Evolutionary conservation across 2,113 vertebrate genomes (phyloP), one percentile per base, ranked within the genome.

Genomic region (Plecotus auritus): DNA sequence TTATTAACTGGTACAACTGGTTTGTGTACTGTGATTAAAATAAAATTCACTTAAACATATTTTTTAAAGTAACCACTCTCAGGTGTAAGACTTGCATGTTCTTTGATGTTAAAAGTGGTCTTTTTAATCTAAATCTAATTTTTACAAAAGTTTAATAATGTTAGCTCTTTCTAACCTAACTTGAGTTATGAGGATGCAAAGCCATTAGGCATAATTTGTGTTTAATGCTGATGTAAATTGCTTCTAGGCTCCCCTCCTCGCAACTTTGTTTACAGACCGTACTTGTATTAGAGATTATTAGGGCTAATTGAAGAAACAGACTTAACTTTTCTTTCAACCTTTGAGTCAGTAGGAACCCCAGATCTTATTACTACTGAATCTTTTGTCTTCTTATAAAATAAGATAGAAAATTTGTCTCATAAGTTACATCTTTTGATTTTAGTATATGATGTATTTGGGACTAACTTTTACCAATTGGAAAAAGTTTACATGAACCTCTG

Each of bases 251-350:
- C 7, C 45, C 13, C 10, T 93, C 51, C 78, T 67, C 35, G 26
- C 18, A 72, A 49, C 49, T 85, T 32, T 89, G 54, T 91, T 95
- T 81, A 80, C 13, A 93, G 35, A 64, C 9, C 64, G 45, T 49
- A 78, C 9, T 83, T 67, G 47, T 78, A 69, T 89, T 74, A 92
- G 61, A 93, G 85, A 30, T 56, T 91, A 76, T 93, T 96, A 93
- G 32, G 40, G 14, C 35, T 91, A 93, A 92, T 80, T 93, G 86
- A 88, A 84, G 87, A 93, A 86, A 78, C 61, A 91, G 47, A 64
- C 28, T 88, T 83, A 91, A 89, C 93, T 92, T 95, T 92, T 42
- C 22, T 96, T 96, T 92, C 47, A 92, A 70, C 3, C 35, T 59
- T 54, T 35, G 13, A 95, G 69, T 89, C 84, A 49, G 61, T 69